Base-by-base conservation (phyloP, 2,797 vertebrate species). In the Scleropages formosus region DNA sequence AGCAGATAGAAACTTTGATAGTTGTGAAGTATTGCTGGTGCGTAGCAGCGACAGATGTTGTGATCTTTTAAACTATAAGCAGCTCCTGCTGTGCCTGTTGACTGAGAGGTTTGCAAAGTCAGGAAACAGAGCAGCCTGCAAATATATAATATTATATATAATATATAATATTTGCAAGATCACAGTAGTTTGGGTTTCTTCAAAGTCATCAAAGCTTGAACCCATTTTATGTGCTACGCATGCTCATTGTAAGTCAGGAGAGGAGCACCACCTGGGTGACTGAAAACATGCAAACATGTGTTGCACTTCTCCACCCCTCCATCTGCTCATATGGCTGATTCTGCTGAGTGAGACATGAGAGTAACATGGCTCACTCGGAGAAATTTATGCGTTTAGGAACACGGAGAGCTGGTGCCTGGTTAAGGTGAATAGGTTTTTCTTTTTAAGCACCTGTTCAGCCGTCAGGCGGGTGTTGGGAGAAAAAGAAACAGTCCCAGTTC, bases 391-490 rank as follows among this genome's bases (percentile, higher is more conserved):
- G 46, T 7, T 4, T 1, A 20, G 24, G 10, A 49, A n/a, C 39
- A 7, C n/a, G 3, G 39, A 4, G 24, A 70, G 13, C 10, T 44
- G 31, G 24, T 93, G 96, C 95, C 92, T 91, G 79, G 83, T 67
- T 76, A 95, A 96, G 75, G 91, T 93, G 83, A 90, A 91, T 73
- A 95, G 84, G 79, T 94, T 83, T 77, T 95, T 96, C 79, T 90
- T 88, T 44, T 95, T 95, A 26, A 95, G 11, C 1, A 96, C 73
- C 47, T 96, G 95, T 75, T 94, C 92, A 72, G 92, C 87, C 67
- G 89, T 80, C 87, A 96, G 85, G 86, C 96, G 96, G 18, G 95
- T 97, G 82, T 96, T 96, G 88, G 98, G 95, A 65, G 95, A 96
- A 47, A 92, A 88, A 65, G 94, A 95, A 86, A 96, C 95, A 96